These are phyloP conservation scores for Drosophila tsacasi DNA, from an alignment of 1,140 invertebrate species.

Conservation along the genomic window DNA sequence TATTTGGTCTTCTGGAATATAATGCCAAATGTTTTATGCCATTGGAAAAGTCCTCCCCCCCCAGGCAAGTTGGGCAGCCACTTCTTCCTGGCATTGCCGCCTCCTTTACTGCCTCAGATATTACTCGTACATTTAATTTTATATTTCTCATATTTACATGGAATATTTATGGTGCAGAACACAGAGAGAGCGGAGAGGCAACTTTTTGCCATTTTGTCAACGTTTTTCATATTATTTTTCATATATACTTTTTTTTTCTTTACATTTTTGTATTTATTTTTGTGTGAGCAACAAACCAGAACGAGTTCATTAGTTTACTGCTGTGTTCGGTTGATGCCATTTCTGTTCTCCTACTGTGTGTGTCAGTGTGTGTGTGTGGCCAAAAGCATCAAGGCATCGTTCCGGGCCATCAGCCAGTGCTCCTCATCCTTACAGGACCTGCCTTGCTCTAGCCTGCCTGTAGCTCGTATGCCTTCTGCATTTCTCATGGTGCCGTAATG, in stretches of 20 bases:
- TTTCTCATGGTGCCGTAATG: constrained; percentile 45
- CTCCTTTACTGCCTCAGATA: constrained; percentile 31
- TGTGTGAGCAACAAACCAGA: constrained; percentile 48
- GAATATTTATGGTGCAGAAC: constrained; percentile 50
- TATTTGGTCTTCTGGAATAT: constrained; percentile 15
- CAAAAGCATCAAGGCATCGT: constrained; percentile 39
- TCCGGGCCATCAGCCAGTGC: constrained; percentile 39
- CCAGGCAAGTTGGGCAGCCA: constrained; percentile 1
- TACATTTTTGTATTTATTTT: constrained; percentile 15
- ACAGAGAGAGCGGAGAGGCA: constrained; percentile 5
- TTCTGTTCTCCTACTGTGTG: constrained; percentile 14
- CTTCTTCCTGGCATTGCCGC: neutral
- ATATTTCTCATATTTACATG: constrained; percentile 61
- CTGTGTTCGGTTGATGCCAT: constrained; percentile 32
- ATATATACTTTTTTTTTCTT: constrained; percentile 5
- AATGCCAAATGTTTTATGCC: constrained; percentile 36
- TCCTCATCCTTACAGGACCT: constrained; percentile 23
- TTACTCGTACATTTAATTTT: constrained; percentile 60
- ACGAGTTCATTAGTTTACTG: constrained; percentile 68
- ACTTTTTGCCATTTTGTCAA: constrained; percentile 64
- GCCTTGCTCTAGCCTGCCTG: neutral
- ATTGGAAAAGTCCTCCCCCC: constrained; percentile 11
- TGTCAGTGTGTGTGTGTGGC: constrained; percentile 30
- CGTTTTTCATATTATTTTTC: constrained; percentile 22
- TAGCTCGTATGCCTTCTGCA: constrained; percentile 16